Evolutionary conservation across 2,888 invertebrate species (phyloP).

Genomic region (Machimus rusticus): DNA sequence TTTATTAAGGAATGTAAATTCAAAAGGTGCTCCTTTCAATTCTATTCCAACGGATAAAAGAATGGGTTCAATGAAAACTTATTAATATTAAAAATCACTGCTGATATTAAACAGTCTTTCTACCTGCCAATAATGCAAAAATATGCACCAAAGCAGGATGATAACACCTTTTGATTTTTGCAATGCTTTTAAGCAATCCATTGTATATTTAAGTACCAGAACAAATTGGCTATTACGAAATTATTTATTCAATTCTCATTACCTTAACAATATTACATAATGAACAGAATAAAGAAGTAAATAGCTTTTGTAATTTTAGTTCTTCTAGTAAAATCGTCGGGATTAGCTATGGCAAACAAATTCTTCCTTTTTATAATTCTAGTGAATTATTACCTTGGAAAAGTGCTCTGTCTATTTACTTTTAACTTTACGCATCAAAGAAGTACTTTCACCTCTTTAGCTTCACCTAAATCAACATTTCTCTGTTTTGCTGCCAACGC

Average conservation of each 20-base stretch:
- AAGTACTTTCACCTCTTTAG: background rate
- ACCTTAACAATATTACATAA: background rate
- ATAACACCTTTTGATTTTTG: background rate
- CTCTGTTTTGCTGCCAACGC: background rate
- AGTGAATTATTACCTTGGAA: conserved; percentile 7
- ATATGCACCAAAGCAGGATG: no score
- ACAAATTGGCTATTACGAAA: background rate
- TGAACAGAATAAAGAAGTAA: background rate
- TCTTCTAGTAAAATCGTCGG: background rate
- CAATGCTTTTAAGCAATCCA: background rate
- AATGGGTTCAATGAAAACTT: no score
- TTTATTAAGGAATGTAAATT: no score
- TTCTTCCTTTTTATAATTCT: background rate
- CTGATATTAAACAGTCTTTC: no score
- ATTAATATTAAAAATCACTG: no score
- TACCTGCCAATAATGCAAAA: no score
- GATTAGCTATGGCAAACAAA: background rate
- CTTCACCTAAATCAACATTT: background rate
- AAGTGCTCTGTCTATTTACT: background rate
- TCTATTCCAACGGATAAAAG: no score
- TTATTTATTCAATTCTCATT: background rate
- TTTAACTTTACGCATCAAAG: background rate
- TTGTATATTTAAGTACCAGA: background rate
- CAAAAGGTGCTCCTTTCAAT: no score
- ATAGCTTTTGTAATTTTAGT: background rate